These are phyloP conservation scores for Nymphalis c-album DNA, from an alignment of 2,888 invertebrate species.

Conservation along the genomic window DNA sequence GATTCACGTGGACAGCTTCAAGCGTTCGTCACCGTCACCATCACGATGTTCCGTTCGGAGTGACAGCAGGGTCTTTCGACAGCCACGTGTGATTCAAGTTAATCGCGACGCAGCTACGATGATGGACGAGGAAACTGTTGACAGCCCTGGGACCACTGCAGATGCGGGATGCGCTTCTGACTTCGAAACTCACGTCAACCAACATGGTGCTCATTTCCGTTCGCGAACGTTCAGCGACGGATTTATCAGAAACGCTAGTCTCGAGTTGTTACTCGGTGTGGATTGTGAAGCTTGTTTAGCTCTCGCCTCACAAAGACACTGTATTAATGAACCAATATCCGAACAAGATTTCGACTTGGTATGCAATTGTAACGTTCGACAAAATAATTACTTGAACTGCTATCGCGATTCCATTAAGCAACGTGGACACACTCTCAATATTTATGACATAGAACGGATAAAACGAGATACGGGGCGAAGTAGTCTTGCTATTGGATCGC, in stretches of 20 bases:
- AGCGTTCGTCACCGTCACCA: conserved; percentile 76
- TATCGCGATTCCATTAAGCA: conserved; percentile 62
- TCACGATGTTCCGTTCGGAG: conserved; percentile 74
- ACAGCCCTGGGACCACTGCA: conserved; percentile 37
- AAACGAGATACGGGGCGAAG: conserved; percentile 67
- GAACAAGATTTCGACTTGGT: conserved; percentile 73
- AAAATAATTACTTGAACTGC: conserved; percentile 71
- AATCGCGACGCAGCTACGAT: conserved; percentile 78
- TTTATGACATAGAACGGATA: conserved; percentile 73
- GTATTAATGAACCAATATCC: conserved; percentile 66
- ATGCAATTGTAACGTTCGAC: conserved; percentile 75
- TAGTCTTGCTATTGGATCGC: conserved; percentile 63
- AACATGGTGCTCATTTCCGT: conserved; percentile 67
- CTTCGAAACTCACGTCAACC: conserved; percentile 59
- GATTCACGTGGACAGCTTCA: conserved; percentile 74
- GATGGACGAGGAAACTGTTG: conserved; percentile 66
- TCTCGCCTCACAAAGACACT: conserved; percentile 68
- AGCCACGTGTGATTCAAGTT: conserved; percentile 76
- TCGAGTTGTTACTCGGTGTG: conserved; percentile 75
- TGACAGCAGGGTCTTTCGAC: conserved; percentile 69
- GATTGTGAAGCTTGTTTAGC: conserved; percentile 78
- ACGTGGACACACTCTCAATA: conserved; percentile 70
- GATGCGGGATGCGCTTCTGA: conserved; percentile 49
- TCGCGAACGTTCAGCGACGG: conserved; percentile 78
- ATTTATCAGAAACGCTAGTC: conserved; percentile 75